These are phyloP conservation scores for Melanotaenia boesemani DNA, from an alignment of 2,797 vertebrate species.

Conservation along the genomic window DNA sequence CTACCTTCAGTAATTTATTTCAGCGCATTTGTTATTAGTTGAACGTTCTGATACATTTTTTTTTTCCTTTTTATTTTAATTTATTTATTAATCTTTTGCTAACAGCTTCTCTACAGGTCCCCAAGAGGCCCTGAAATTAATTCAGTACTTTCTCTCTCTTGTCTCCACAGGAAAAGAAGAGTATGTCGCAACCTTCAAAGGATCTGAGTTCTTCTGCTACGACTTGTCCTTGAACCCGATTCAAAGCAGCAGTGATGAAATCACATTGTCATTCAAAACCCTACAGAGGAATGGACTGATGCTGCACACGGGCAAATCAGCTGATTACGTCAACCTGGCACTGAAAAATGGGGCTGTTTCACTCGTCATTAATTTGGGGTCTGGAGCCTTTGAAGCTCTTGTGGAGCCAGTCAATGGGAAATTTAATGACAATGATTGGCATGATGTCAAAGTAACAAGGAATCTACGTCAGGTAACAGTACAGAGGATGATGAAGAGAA, in stretches of 20 bases:
- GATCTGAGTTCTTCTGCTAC: conserved; percentile 99
- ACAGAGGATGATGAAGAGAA: conserved; percentile 87
- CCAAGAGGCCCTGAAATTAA: conserved; percentile 53
- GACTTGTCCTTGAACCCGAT: conserved; percentile 99
- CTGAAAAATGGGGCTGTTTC: conserved; percentile 99
- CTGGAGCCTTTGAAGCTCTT: conserved; percentile 99
- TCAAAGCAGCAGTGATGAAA: conserved; percentile 99
- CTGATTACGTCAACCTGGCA: conserved; percentile 99
- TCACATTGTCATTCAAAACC: conserved; percentile 98
- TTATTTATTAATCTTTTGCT: conserved; percentile 15
- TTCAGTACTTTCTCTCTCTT: conserved; percentile 62
- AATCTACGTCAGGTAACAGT: conserved; percentile 99
- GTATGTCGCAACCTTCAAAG: conserved; percentile 97
- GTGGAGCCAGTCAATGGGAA: conserved; percentile 99
- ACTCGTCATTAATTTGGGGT: conserved; percentile 99
- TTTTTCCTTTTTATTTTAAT: not conserved
- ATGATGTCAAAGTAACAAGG: conserved; percentile 99
- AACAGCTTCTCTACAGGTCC: conserved; percentile 37
- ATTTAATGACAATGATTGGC: conserved; percentile 99
- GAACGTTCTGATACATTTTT: conserved; percentile 14
- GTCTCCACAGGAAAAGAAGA: conserved; percentile 94
- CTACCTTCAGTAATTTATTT: conserved; percentile 1
- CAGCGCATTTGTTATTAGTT: conserved; percentile 28
- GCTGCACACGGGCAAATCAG: conserved; percentile 99
- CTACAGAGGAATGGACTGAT: conserved; percentile 99